Base-by-base conservation (phyloP, 2,797 vertebrate species). In the Glyptemys insculpta region DNA sequence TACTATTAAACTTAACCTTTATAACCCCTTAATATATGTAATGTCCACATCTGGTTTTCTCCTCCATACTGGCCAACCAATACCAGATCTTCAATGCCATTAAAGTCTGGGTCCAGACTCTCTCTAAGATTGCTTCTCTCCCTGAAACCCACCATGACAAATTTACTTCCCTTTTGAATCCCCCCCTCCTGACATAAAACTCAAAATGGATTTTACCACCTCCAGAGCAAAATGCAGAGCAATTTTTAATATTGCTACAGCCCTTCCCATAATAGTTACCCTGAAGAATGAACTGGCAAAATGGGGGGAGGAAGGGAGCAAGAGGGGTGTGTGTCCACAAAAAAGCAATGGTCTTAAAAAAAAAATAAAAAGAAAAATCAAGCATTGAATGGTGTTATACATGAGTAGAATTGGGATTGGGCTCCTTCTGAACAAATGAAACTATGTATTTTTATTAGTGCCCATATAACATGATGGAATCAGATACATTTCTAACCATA, bases 221-320 rank as follows among this genome's bases (percentile, higher is more conserved):
- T n/a, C 86, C 54, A 21, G 8, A 86, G 47, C 15, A 37, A 31
- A 56, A 49, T 83, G 44, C 86, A 62, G 86, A 90, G 79, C 78
- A 84, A 82, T 94, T 96, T 44, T 90, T 44, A 91, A 83, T 95
- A 86, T 41, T 74, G 84, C 78, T 79, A 79, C 0, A 0, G 56
- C 10, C 41, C 62, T 85, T 90, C 44, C 50, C 78, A 88, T 50
- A 78, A 4, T 0, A 79, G 27, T 10, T 41, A 83, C 15, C 4
- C 14, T 34, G 59, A 62, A 34, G 29, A 62, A 62, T 62, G 14
- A 31, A 31, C 31, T 34, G 10, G 31, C 59, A 62, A 62, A 14
- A 62, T 6, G 25, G 57, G 57, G 5, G 12, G 50, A 50, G 49
- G 49, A 15, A 14, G 15, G 50, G 50, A 50, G 5, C 2, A 12